Conservation (phyloP, 2,113 vertebrate species). For the Cyphomyrus discorhynchus region DNA sequence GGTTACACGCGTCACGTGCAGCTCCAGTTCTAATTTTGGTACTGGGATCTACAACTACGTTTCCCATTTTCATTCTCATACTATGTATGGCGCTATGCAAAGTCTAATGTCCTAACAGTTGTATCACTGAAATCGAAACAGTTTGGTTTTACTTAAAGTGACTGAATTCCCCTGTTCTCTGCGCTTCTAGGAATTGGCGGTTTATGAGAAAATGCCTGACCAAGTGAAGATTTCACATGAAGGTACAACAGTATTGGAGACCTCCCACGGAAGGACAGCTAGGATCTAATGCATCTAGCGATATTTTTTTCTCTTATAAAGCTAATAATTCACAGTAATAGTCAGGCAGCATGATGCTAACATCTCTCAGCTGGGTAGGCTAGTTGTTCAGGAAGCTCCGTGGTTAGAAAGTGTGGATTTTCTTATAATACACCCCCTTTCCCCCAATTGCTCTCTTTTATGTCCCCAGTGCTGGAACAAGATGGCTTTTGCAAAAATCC, state of each 20-base stretch:
- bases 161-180: background rate
- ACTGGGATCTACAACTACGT: background rate
- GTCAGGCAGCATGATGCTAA: background rate
- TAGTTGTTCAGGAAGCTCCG: background rate
- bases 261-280: background rate
- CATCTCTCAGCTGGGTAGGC: background rate
- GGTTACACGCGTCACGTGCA: background rate
- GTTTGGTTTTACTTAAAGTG: background rate
- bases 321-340: background rate
- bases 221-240: slow-evolving; percentile 55
- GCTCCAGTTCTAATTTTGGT: background rate
- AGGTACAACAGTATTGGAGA: slow-evolving; percentile 37
- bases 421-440: background rate
- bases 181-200: slow-evolving; percentile 53
- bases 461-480: slow-evolving; percentile 49
- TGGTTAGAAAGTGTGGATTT: background rate
- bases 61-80: background rate
- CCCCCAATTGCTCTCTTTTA: slow-evolving; percentile 9
- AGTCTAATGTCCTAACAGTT: background rate
- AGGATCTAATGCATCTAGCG: background rate
- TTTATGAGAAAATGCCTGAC: slow-evolving; percentile 59
- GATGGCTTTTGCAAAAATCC: slow-evolving; percentile 64
- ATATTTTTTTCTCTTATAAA: background rate
- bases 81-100: background rate
- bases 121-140: background rate